These are phyloP conservation scores for Procambarus clarkii DNA, from an alignment of 1,140 invertebrate genomes.

Conservation along the genomic window DNA sequence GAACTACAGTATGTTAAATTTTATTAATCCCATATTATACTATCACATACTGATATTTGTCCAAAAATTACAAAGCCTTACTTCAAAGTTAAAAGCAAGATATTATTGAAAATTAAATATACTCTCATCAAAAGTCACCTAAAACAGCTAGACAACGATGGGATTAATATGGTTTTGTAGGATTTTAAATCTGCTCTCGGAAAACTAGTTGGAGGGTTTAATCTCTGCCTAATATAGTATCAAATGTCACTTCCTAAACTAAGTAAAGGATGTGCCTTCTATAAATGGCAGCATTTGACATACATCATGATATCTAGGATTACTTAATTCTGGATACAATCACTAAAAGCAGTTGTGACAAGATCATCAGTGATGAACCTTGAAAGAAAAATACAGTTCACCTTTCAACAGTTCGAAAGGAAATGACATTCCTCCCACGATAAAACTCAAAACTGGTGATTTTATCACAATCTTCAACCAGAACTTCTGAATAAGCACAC, in stretches of 20 bases:
- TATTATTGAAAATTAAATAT: conserved; percentile 17
- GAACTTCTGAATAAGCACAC: conserved; percentile 55
- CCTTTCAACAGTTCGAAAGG: conserved; percentile 1
- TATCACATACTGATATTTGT: conserved; percentile 11
- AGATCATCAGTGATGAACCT: conserved; percentile 57
- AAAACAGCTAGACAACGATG: not conserved
- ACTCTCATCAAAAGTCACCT: conserved; percentile 1
- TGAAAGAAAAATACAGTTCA: conserved; percentile 27
- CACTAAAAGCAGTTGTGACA: conserved; percentile 62
- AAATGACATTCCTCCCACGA: conserved; percentile 3
- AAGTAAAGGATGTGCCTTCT: conserved; percentile 46
- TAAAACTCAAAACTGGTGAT: conserved; percentile 45
- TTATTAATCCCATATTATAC: not conserved
- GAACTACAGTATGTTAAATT: not conserved
- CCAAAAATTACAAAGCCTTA: not conserved
- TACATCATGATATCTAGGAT: conserved; percentile 60
- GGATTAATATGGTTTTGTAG: conserved; percentile 15
- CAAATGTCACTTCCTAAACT: conserved; percentile 60
- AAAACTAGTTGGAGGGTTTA: conserved; percentile 55
- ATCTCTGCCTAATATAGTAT: conserved; percentile 66
- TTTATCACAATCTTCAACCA: conserved; percentile 55
- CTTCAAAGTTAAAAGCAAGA: not conserved
- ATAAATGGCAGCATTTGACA: conserved; percentile 60
- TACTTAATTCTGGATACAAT: conserved; percentile 54
- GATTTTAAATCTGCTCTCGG: conserved; percentile 14